A percentile compares a stretch with the other conserved stretches of the same genome.
Evolutionary conservation across 2,797 vertebrate genomes (phyloP).

Genomic region (Otus scops): DNA sequence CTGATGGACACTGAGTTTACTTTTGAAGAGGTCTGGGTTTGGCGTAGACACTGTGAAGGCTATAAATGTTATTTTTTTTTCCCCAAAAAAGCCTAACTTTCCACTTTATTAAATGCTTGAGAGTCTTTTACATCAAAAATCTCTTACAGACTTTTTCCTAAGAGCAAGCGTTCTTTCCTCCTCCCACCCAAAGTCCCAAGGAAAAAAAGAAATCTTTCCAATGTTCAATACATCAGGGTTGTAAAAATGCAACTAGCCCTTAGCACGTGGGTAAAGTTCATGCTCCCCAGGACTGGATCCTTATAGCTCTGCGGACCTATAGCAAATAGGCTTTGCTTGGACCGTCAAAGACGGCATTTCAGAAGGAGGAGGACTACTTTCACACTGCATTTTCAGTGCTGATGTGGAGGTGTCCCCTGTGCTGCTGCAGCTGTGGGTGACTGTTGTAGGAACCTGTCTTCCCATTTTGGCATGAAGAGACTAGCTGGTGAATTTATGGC

Average conservation of each 20-base stretch:
- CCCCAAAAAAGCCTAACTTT: background rate
- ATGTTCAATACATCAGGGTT: background rate
- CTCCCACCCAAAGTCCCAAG: background rate
- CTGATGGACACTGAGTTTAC: background rate
- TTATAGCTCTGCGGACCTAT: background rate
- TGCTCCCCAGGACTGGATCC: background rate
- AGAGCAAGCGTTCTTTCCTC: background rate
- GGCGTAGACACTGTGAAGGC: background rate
- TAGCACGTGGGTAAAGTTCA: background rate
- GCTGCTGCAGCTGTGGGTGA: background rate
- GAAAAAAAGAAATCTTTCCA: constrained; percentile 38
- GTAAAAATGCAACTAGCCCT: background rate
- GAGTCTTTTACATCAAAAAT: constrained; percentile 25
- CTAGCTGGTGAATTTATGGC: background rate
- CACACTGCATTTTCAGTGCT: background rate
- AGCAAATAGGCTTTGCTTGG: background rate
- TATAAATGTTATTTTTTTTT: background rate
- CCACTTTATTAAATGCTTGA: constrained; percentile 6
- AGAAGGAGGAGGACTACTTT: background rate
- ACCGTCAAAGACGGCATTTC: background rate
- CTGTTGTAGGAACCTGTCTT: background rate
- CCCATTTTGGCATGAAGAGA: background rate
- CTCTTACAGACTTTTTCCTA: constrained; percentile 37
- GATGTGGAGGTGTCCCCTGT: background rate
- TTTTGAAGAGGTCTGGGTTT: background rate